Conservation (phyloP, 2,797 vertebrate species). For the Crypturellus tataupa region DNA sequence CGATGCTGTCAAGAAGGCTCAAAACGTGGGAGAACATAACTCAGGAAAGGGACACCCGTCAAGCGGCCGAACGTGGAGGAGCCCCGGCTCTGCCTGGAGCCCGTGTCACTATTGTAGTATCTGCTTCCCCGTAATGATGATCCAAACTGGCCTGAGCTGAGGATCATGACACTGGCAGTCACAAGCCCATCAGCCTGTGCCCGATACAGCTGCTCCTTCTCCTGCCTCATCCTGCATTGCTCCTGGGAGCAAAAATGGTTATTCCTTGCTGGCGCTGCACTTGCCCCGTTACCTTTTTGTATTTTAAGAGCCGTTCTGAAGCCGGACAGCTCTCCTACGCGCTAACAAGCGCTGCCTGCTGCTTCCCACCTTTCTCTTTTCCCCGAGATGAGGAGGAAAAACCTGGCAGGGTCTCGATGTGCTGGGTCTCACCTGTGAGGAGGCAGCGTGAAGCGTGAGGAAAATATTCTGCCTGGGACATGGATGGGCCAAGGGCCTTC, state of each 20-base stretch:
- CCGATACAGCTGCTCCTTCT: neutral
- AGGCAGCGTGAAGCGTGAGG: neutral
- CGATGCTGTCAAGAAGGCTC: neutral
- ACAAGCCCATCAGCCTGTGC: neutral
- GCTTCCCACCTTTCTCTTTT: neutral
- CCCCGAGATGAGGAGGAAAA: neutral
- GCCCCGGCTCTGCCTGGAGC: fast-evolving
- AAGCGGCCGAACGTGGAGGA: neutral
- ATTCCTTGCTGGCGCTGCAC: neutral
- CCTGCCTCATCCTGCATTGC: neutral
- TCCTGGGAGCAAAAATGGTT: neutral
- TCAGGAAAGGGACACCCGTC: neutral
- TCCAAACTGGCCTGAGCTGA: neutral
- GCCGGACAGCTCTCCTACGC: neutral
- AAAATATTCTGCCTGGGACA: neutral
- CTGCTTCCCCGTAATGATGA: neutral
- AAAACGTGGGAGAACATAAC: fast-evolving
- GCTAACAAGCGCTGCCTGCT: neutral
- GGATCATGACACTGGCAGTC: neutral
- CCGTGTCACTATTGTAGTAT: neutral
- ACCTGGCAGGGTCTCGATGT: neutral
- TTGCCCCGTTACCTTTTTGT: neutral
- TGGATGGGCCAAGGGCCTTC: neutral
- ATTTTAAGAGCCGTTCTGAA: neutral
- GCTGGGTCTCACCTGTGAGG: neutral